Evolutionary conservation across 2,888 invertebrate species (phyloP).

Genomic region (Mamestra brassicae): DNA sequence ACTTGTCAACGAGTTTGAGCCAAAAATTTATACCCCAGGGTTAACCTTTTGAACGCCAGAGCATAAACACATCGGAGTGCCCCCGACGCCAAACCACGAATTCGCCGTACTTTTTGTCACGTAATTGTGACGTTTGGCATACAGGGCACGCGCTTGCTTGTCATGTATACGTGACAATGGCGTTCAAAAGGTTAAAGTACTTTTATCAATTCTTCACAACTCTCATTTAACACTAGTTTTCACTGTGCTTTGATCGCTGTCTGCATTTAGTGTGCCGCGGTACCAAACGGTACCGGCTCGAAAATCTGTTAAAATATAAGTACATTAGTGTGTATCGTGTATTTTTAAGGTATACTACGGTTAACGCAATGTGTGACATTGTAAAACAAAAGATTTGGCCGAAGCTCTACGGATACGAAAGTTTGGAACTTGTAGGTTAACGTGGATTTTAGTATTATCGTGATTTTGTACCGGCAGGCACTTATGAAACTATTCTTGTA

Average conservation of each 20-base stretch:
- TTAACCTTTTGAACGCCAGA: no score
- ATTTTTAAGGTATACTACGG: slow-evolving; percentile 66
- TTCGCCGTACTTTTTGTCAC: no score
- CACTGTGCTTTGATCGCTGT: slow-evolving; percentile 67
- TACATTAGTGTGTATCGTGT: slow-evolving; percentile 71
- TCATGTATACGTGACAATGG: no score
- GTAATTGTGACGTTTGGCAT: no score
- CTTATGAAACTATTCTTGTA: slow-evolving; percentile 8
- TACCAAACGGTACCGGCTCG: slow-evolving; percentile 35
- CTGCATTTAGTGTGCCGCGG: slow-evolving; percentile 64
- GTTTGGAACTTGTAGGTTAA: neutral
- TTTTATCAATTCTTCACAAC: slow-evolving; percentile 31
- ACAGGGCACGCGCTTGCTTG: no score
- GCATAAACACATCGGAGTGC: no score
- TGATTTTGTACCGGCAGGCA: neutral
- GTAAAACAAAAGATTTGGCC: slow-evolving; percentile 51
- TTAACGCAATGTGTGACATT: slow-evolving; percentile 80
- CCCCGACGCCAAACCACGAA: no score
- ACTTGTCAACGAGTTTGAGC: no score
- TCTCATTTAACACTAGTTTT: slow-evolving; percentile 53
- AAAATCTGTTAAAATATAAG: slow-evolving; percentile 67
- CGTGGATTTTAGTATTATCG: neutral
- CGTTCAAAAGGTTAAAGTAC: no score
- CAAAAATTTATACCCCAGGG: no score
- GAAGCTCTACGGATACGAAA: slow-evolving; percentile 54